Base-by-base conservation (phyloP, 2,888 invertebrate species). In the Pseudococcus longispinus region DNA sequence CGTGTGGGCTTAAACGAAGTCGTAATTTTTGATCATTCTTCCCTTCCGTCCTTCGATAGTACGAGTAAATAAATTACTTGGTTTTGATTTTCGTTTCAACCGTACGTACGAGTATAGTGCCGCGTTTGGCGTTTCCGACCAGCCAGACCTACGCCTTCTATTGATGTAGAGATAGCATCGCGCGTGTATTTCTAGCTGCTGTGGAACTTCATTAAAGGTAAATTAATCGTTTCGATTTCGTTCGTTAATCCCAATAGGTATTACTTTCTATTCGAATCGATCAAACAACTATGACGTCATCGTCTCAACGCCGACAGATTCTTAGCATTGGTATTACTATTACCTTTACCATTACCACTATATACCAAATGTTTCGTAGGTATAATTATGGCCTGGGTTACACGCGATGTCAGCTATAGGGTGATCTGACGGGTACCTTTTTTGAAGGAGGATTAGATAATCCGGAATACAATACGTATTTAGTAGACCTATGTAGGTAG, bases 201-300 rank as follows among this genome's bases (percentile, higher is more conserved):
- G n/a, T n/a, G 60, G 60, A 60, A 60, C 23, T 60, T 60, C 60
- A 60, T 60, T 60, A 60, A 60, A 70, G n/a, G 70, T 29, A 29
- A 70, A 70, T 70, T 70, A 70, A 70, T 70, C 70, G 70, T 70
- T 70, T 70, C 29, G 29, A 70, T 70, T 60, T 70, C 70, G 70
- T 70, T 70, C 29, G 60, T 60, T 60, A 60, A 60, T 60, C 23
- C 23, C 23, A 60, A 60, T 60, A 55, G 6, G 15, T n/a, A 70
- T 70, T 18, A 70, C 70, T 70, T 70, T 70, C 29, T 70, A 70
- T 29, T 70, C 70, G 26, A 70, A 70, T 70, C 70, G 70, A 70
- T 70, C 70, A 70, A 70, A 70, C 70, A 70, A 70, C 29, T 15
- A 18, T 70, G 70, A 65, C 29, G 70, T 29, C 70, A 29, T 23